phyloP scores from a whole-genome alignment of 2,113 vertebrate species.

The Sceloporus tristichus region DNA sequence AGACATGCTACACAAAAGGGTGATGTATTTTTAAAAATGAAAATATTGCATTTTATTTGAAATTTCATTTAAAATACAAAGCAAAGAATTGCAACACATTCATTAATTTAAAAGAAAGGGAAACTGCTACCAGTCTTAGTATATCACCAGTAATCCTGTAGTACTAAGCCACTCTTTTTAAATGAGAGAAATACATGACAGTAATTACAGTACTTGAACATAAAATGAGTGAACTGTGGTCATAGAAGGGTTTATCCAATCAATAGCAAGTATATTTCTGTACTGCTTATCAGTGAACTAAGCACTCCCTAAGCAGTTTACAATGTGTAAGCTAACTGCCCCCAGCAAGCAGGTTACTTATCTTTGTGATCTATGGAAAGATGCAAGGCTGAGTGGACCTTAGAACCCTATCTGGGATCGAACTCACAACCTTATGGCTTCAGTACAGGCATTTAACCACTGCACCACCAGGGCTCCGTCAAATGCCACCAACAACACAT shows the following conservation, averaged over 20 bases:
- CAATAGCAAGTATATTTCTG: neutral
- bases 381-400: too few relatives aligned
- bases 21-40: neutral
- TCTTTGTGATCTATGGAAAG: too few relatives aligned
- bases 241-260: neutral
- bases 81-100: neutral
- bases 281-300: too few relatives aligned
- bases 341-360: too few relatives aligned
- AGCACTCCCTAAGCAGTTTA: too few relatives aligned
- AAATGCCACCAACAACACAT: neutral
- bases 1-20: neutral
- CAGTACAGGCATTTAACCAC: too few relatives aligned
- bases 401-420: too few relatives aligned
- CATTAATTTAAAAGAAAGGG: neutral
- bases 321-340: too few relatives aligned
- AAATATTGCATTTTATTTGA: neutral
- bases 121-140: neutral
- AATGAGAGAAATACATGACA: fast-evolving
- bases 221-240: conserved; percentile 2
- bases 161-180: neutral
- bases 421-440: too few relatives aligned
- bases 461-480: neutral
- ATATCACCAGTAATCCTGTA: neutral
- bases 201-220: conserved; percentile 1
- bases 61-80: neutral